Evolutionary conservation across 2,888 invertebrate genomes (phyloP).

Genomic region (Cryptophagus acutangulus): DNA sequence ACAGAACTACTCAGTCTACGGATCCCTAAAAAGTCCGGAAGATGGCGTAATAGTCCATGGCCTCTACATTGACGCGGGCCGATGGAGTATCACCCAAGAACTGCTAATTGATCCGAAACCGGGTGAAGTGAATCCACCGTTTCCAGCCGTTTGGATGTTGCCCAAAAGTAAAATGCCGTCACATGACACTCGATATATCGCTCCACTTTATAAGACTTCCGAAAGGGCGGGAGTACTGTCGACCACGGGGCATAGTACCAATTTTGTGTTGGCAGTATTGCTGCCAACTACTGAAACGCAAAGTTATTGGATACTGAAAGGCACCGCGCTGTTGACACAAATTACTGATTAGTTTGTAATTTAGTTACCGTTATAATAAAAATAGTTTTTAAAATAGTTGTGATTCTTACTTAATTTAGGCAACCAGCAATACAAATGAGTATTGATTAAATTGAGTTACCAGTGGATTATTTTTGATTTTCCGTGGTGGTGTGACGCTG

Average conservation of each 20-base stretch:
- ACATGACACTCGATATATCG: conserved; percentile 61
- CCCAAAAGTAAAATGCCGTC: conserved; percentile 60
- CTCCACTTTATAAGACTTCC: conserved; percentile 85
- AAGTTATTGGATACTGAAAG: conserved; percentile 83
- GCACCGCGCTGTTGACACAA: conserved; percentile 80
- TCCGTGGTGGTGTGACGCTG: too few relatives aligned
- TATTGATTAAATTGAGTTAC: too few relatives aligned
- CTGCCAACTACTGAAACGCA: conserved; percentile 61
- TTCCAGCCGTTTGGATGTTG: conserved; percentile 64
- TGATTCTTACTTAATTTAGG: too few relatives aligned
- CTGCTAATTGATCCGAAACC: conserved; percentile 73
- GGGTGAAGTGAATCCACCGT: conserved; percentile 68
- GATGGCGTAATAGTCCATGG: conserved; percentile 75
- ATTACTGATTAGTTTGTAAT: conserved; percentile 61
- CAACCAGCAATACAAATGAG: too few relatives aligned
- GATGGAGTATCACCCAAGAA: conserved; percentile 67
- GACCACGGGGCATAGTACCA: conserved; percentile 90
- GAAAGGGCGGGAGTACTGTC: conserved; percentile 80
- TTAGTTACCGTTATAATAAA: too few relatives aligned
- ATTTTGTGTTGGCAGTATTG: conserved; percentile 78
- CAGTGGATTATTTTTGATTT: too few relatives aligned
- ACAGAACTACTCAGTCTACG: conserved; percentile 51
- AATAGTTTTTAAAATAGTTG: too few relatives aligned
- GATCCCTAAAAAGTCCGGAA: conserved; percentile 51
- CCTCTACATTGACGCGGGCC: conserved; percentile 81